Percentiles rank a stretch among this genome's conserved stretches.
phyloP scores from a whole-genome alignment of 2,888 invertebrate genomes.

The Notodonta dromedarius region DNA sequence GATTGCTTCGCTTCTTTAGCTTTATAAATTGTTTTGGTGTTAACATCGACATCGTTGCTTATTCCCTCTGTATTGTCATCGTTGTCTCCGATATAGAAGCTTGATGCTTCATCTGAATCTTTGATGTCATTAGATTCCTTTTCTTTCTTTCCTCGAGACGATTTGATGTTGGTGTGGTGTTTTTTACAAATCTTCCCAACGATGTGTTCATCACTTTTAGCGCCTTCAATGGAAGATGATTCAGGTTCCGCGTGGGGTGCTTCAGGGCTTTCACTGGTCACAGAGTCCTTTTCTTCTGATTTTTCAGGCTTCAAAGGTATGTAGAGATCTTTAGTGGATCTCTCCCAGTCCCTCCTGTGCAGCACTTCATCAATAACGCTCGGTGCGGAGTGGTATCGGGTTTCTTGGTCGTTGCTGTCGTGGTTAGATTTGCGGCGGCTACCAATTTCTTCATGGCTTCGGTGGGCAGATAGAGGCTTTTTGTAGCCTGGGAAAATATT shows the following conservation, averaged over 20 bases:
- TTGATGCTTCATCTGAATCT: constrained; percentile 62
- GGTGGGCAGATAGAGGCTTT: constrained; percentile 65
- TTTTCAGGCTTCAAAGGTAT: constrained; percentile 58
- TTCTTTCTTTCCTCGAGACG: constrained; percentile 57
- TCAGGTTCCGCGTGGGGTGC: constrained; percentile 51
- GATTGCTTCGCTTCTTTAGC: constrained; percentile 71
- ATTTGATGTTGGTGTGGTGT: constrained; percentile 73
- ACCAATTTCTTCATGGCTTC: constrained; percentile 73
- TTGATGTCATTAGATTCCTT: constrained; percentile 62
- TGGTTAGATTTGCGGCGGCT: constrained; percentile 57
- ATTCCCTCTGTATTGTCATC: constrained; percentile 22
- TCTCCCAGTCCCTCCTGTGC: constrained; percentile 75
- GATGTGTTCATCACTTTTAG: constrained; percentile 43
- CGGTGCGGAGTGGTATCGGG: constrained; percentile 75
- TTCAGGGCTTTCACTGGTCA: constrained; percentile 40
- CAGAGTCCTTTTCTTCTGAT: constrained; percentile 19
- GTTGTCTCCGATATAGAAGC: constrained; percentile 68
- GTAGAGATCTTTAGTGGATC: constrained; percentile 67
- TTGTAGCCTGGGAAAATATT: constrained; percentile 49
- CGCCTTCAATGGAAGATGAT: constrained; percentile 49
- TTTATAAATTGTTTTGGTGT: constrained; percentile 41
- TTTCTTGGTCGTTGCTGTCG: constrained; percentile 45
- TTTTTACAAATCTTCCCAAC: constrained; percentile 62
- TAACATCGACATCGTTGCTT: constrained; percentile 17
- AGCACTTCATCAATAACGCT: constrained; percentile 75